phyloP scores from a whole-genome alignment of 1,140 invertebrate genomes.

The Aradophagus sp. region DNA sequence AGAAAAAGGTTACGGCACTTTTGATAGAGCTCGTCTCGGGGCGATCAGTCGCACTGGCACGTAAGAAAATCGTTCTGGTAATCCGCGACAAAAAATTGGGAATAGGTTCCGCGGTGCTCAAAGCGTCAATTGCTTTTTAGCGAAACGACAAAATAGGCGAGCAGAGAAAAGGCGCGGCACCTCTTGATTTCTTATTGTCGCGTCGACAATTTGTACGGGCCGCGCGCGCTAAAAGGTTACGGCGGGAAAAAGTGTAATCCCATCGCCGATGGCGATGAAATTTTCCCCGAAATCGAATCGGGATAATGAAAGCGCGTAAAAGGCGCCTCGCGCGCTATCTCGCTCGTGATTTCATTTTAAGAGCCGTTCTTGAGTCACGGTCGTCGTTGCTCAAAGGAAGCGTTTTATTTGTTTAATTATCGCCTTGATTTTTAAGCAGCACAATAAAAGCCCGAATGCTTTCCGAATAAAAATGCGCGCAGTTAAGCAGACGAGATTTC shows the following conservation, averaged over 20 bases:
- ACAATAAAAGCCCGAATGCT: no score
- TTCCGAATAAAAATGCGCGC: no score
- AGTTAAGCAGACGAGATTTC: constrained; percentile 3
- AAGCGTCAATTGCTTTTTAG: constrained; percentile 48
- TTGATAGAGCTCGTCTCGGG: constrained; percentile 19
- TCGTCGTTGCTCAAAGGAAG: constrained; percentile 8
- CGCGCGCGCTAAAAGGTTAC: constrained; percentile 28
- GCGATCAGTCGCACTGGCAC: constrained; percentile 28
- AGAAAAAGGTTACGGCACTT: constrained; percentile 34
- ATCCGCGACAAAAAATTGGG: constrained; percentile 41
- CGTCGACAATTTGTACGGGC: constrained; percentile 25
- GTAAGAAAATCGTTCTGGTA: constrained; percentile 49
- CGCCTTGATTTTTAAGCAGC: no score
- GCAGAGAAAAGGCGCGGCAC: constrained; percentile 16
- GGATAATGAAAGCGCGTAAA: constrained; percentile 29
- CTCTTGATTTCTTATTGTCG: constrained; percentile 45
- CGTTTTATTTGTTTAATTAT: constrained; percentile 15
- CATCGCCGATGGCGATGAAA: constrained; percentile 33
- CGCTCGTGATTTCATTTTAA: constrained; percentile 28
- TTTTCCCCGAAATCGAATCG: constrained; percentile 34
- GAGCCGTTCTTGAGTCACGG: no score
- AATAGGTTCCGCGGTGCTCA: constrained; percentile 24
- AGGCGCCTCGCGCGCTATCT: constrained; percentile 8
- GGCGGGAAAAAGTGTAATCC: constrained; percentile 44
- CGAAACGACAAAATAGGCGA: constrained; percentile 49